Percentiles rank a stretch among this genome's conserved stretches.
These are phyloP conservation scores for Apteryx mantelli DNA, from an alignment of 2,113 vertebrate genomes.

Conservation along the genomic window DNA sequence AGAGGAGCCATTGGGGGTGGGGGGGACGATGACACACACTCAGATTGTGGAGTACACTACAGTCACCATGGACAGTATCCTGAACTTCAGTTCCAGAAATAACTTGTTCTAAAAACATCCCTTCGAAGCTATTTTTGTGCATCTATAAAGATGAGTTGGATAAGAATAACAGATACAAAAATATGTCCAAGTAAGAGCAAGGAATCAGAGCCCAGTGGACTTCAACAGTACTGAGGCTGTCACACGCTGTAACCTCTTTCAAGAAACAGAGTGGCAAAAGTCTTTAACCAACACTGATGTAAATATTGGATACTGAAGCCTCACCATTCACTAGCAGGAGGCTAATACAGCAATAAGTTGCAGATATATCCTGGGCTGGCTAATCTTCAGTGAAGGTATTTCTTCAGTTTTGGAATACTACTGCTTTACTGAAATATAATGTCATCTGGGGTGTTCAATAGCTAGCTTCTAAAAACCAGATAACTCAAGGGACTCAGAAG, in stretches of 20 bases:
- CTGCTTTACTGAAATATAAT: not conserved
- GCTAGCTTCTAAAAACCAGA: not conserved
- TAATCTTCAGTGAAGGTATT: not conserved
- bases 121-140: slow-evolving; percentile 20
- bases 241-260: not conserved
- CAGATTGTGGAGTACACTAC: not conserved
- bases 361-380: not conserved
- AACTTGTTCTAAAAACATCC: not conserved
- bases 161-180: not conserved
- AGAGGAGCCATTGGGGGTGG: not conserved
- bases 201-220: not conserved
- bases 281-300: not conserved
- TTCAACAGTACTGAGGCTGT: not conserved
- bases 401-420: not conserved
- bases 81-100: slow-evolving; percentile 30
- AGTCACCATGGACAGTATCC: not conserved
- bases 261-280: not conserved
- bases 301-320: not conserved
- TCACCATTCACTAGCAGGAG: not conserved
- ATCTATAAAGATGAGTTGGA: not conserved
- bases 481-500: slow-evolving; percentile 6
- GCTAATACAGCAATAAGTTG: not conserved
- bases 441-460: slow-evolving; percentile 18
- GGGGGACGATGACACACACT: not conserved
- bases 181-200: not conserved